phyloP scores from a whole-genome alignment of 2,888 invertebrate species.

The Entomobrya multifasciata region DNA sequence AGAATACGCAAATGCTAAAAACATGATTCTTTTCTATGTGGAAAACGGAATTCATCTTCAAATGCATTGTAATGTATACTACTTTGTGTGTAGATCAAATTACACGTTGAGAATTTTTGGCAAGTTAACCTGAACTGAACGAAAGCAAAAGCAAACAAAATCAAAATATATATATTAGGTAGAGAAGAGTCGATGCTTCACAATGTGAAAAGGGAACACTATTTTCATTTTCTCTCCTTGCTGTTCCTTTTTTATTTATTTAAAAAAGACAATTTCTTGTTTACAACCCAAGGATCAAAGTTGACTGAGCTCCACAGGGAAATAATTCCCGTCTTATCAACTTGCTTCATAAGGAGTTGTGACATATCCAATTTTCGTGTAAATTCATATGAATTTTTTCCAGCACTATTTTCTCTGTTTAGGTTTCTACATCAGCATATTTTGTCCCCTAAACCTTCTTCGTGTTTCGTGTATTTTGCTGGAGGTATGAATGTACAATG shows the following conservation, averaged over 20 bases:
- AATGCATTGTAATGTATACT: too few species aligned
- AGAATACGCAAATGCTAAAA: background rate
- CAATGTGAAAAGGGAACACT: background rate
- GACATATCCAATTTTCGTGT: constrained; percentile 79
- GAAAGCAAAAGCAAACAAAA: too few species aligned
- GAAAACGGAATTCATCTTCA: too few species aligned
- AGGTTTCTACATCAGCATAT: background rate
- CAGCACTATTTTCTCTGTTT: background rate
- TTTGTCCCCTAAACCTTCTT: background rate
- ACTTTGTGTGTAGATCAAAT: background rate
- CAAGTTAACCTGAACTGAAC: too few species aligned
- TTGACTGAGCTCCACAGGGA: constrained; percentile 60
- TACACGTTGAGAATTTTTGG: background rate
- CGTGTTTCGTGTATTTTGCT: background rate
- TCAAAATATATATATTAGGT: too few species aligned
- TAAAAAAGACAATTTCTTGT: constrained; percentile 49
- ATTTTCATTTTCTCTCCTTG: constrained; percentile 10
- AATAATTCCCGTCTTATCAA: constrained; percentile 76
- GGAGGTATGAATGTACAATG: background rate
- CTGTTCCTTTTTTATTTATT: constrained; percentile 16
- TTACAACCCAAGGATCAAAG: constrained; percentile 55
- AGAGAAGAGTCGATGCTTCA: too few species aligned
- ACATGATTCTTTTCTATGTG: background rate
- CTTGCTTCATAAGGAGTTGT: constrained; percentile 77
- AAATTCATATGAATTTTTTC: constrained; percentile 74